These are phyloP conservation scores for Cordilura impudica DNA, from an alignment of 2,888 invertebrate species.

Conservation along the genomic window DNA sequence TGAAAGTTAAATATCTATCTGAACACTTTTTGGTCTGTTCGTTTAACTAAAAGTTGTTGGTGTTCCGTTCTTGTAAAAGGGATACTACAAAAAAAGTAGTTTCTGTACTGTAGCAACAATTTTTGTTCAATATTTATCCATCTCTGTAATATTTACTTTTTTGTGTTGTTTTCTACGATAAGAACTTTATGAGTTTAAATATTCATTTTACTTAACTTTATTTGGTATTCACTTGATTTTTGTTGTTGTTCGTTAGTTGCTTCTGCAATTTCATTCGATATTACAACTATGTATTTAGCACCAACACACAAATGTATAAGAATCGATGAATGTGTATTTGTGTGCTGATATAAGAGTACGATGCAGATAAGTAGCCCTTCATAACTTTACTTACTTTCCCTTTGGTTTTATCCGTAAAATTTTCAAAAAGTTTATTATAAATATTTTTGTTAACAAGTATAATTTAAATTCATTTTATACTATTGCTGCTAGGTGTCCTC, in stretches of 20 bases:
- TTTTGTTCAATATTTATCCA: background rate
- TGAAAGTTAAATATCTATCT: no score
- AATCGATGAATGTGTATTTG: background rate
- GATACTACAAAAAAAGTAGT: background rate
- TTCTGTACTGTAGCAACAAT: background rate
- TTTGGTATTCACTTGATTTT: conserved; percentile 9
- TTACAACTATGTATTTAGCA: background rate
- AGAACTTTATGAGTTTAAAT: conserved; percentile 35
- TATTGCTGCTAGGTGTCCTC: background rate
- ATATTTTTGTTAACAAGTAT: conserved; percentile 46
- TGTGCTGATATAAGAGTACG: background rate
- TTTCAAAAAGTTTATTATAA: conserved; percentile 34
- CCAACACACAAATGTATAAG: background rate
- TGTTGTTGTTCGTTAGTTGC: background rate
- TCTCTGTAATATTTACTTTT: background rate
- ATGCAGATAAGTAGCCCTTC: conserved; percentile 10
- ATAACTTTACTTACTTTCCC: conserved; percentile 19
- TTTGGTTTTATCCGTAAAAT: conserved; percentile 36
- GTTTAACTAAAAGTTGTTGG: background rate
- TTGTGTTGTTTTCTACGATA: conserved; percentile 28
- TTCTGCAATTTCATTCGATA: conserved; percentile 8
- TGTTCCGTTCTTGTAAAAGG: background rate
- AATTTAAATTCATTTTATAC: conserved; percentile 45
- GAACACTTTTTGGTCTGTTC: background rate
- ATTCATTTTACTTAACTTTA: background rate